A percentile compares a stretch with the other conserved stretches of the same genome.
Evolutionary conservation across 2,888 invertebrate species (phyloP).

Genomic region (Germaria angustata): DNA sequence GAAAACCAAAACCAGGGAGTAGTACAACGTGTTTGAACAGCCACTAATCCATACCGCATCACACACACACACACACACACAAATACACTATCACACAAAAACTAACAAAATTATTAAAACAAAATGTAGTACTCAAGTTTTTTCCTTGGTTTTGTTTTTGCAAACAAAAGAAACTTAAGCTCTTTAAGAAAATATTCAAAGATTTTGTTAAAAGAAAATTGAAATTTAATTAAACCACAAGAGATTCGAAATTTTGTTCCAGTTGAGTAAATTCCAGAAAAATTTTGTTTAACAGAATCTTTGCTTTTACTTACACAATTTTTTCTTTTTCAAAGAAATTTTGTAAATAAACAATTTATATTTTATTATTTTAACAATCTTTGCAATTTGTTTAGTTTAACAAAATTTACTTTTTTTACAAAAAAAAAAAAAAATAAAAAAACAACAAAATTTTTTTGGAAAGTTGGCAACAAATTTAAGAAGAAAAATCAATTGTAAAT

Average conservation of each 20-base stretch:
- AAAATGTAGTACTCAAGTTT: slow-evolving; percentile 27
- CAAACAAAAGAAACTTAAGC: slow-evolving; percentile 26
- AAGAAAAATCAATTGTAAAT: slow-evolving; percentile 39
- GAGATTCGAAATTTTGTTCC: not conserved
- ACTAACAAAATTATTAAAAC: not conserved
- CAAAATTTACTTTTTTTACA: slow-evolving; percentile 23
- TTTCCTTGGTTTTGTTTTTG: slow-evolving; percentile 18
- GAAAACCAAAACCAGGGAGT: slow-evolving; percentile 48
- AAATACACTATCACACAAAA: not conserved
- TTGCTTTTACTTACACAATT: not conserved
- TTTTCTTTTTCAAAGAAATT: slow-evolving; percentile 48
- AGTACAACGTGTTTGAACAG: slow-evolving; percentile 58
- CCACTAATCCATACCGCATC: not conserved
- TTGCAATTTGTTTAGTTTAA: slow-evolving; percentile 21
- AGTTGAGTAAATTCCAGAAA: not conserved
- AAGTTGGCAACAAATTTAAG: slow-evolving; percentile 43
- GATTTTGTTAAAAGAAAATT: slow-evolving; percentile 56
- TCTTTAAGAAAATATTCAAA: slow-evolving; percentile 28
- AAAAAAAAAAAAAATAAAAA: not conserved
- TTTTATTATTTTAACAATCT: slow-evolving; percentile 46
- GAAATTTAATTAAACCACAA: not conserved
- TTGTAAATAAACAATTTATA: slow-evolving; percentile 62
- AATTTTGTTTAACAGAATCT: slow-evolving; percentile 55
- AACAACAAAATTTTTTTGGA: slow-evolving; percentile 4
- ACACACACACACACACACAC: not conserved